Evolutionary conservation across 1,140 invertebrate genomes (phyloP), one percentile per base, ranked within the genome.

Genomic region (Lepeophtheirus salmonis): DNA sequence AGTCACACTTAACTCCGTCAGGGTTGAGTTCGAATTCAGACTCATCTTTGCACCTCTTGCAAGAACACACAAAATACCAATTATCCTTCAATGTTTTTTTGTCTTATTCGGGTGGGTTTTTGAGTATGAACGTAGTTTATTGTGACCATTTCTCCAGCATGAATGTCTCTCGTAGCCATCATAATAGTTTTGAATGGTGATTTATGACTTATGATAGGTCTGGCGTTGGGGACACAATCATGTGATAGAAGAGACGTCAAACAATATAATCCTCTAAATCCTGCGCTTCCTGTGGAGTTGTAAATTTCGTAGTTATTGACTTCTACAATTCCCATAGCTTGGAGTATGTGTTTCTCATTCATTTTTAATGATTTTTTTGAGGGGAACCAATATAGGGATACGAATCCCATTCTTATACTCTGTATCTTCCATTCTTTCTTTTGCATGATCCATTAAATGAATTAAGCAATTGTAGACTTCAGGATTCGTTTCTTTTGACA

Each of bases 341-440:
- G 6, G 6, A 41, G 6, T 6, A 41, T 41, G 30, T 41, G 6
- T 41, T 41, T n/a, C 30, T 41, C n/a, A n/a, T 41, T 41, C 30
- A 41, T 41, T n/a, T n/a, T 41, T n/a, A n/a, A n/a, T n/a, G n/a
- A n/a, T n/a, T 41, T 41, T 41, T 41, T 41, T 41, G 30, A 41
- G 30, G 6, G 30, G 30, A n/a, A 10, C 30, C n/a, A 41, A 41
- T 10, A 41, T n/a, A n/a, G 30, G 30, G 30, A 6, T n/a, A 6
- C n/a, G 30, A 41, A 41, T 41, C 6, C 30, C 30, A 6, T 41
- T n/a, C 30, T 10, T 41, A 41, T 41, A 41, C 30, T 41, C 30
- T 10, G 30, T 41, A n/a, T 41, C 30, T n/a, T 41, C 30, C 30
- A 41, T 10, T 10, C 30, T 6, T 41, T 6, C 6, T 6, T 41